Evolutionary conservation across 2,113 vertebrate genomes (phyloP).

Genomic region (Corydoras maculifer): DNA sequence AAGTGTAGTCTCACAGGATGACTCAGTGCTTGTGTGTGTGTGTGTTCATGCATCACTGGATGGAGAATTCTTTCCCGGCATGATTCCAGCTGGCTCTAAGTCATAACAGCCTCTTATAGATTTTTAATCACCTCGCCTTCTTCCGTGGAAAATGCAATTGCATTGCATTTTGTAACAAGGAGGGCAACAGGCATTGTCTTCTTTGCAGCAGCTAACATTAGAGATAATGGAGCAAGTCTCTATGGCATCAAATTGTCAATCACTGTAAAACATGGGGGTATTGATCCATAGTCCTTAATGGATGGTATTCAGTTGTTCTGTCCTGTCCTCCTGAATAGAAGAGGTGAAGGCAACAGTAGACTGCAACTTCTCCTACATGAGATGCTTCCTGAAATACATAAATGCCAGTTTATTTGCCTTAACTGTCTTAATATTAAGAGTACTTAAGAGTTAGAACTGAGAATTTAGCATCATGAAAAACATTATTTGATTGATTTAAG

Average conservation of each 20-base stretch:
- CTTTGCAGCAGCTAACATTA: slow-evolving; percentile 10
- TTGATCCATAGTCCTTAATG: slow-evolving; percentile 30
- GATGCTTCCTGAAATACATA: too few species aligned
- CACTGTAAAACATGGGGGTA: slow-evolving; percentile 32
- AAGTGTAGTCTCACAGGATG: slow-evolving; percentile 24
- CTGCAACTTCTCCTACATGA: too few species aligned
- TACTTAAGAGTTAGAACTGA: too few species aligned
- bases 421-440: too few species aligned
- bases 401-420: too few species aligned
- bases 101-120: slow-evolving; percentile 40
- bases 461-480: too few species aligned
- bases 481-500: too few species aligned
- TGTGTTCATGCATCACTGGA: slow-evolving; percentile 22
- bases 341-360: slow-evolving; percentile 6
- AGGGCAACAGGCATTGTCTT: slow-evolving; percentile 27
- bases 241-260: slow-evolving; percentile 37
- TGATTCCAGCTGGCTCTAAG: slow-evolving; percentile 32
- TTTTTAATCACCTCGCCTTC: slow-evolving; percentile 36
- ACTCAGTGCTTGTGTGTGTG: slow-evolving; percentile 6
- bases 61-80: slow-evolving; percentile 13
- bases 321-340: slow-evolving; percentile 21
- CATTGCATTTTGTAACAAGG: slow-evolving; percentile 21
- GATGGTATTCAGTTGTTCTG: slow-evolving; percentile 28
- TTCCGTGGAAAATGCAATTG: slow-evolving; percentile 30
- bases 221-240: slow-evolving; percentile 31